These are phyloP conservation scores for Xestia ashworthii DNA, from an alignment of 2,888 invertebrate genomes.

Conservation along the genomic window DNA sequence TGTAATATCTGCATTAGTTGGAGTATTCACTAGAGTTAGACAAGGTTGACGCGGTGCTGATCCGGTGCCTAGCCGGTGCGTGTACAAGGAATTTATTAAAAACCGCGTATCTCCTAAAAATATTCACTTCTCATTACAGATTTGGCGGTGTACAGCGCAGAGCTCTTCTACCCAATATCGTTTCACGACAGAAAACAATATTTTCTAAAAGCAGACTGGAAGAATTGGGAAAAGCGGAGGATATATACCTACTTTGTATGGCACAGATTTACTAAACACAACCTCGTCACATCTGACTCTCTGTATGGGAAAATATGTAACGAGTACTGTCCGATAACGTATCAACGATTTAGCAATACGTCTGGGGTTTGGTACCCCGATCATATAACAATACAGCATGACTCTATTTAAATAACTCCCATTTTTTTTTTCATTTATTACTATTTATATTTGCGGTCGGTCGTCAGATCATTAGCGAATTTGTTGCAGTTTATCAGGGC, in stretches of 20 bases:
- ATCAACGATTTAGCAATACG: not conserved
- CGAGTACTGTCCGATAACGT: conserved; percentile 34
- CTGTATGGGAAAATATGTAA: conserved; percentile 36
- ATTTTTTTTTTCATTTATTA: too few relatives aligned
- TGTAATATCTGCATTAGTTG: not conserved
- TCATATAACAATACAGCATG: not conserved
- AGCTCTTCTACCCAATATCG: conserved; percentile 46
- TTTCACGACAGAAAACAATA: conserved; percentile 44
- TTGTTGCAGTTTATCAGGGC: too few relatives aligned
- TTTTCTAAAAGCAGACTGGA: conserved; percentile 22
- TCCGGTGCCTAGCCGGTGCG: not conserved
- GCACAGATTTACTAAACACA: conserved; percentile 35
- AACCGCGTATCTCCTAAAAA: not conserved
- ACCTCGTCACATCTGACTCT: conserved; percentile 11
- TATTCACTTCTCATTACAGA: conserved; percentile 29
- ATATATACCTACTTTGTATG: conserved; percentile 40
- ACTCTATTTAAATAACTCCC: not conserved
- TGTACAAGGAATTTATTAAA: not conserved
- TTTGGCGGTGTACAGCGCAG: conserved; percentile 35
- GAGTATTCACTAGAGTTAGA: not conserved
- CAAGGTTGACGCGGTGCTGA: not conserved
- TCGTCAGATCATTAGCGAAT: too few relatives aligned
- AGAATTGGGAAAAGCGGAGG: not conserved
- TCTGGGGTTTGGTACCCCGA: conserved; percentile 31
- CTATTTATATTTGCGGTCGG: too few relatives aligned